These are phyloP conservation scores for Lamellibrachia columna DNA, from an alignment of 2,888 invertebrate species.

Conservation along the genomic window DNA sequence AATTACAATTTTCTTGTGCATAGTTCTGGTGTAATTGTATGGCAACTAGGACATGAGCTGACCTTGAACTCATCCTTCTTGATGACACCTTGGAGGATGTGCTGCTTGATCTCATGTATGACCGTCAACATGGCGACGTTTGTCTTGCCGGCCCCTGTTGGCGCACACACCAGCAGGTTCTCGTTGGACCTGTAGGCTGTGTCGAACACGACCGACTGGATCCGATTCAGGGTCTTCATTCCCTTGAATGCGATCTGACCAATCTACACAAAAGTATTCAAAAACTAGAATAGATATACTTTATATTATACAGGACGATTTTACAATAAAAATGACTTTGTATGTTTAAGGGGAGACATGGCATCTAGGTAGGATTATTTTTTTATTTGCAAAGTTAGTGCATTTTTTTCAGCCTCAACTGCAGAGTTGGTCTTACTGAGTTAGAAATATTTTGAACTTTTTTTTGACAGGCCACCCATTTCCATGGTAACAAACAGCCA, in stretches of 20 bases:
- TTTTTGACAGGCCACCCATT: too few relatives aligned
- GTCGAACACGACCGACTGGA: slow-evolving; percentile 95
- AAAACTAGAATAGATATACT: too few relatives aligned
- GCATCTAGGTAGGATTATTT: not conserved
- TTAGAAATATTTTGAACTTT: too few relatives aligned
- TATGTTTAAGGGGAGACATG: not conserved
- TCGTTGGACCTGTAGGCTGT: slow-evolving; percentile 96
- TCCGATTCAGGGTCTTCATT: slow-evolving; percentile 86
- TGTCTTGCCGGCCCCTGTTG: slow-evolving; percentile 95
- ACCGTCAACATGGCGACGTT: slow-evolving; percentile 95
- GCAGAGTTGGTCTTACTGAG: too few relatives aligned
- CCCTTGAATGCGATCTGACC: slow-evolving; percentile 90
- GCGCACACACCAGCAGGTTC: slow-evolving; percentile 96
- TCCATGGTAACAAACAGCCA: too few relatives aligned
- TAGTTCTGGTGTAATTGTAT: too few relatives aligned
- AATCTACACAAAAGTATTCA: slow-evolving; percentile 69
- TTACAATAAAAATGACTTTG: too few relatives aligned
- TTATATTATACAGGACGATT: too few relatives aligned
- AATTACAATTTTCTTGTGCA: too few relatives aligned
- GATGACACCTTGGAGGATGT: slow-evolving; percentile 78
- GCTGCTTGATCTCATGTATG: slow-evolving; percentile 87
- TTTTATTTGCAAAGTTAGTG: too few relatives aligned
- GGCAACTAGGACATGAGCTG: not conserved
- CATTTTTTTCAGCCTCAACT: too few relatives aligned
- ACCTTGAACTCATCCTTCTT: slow-evolving; percentile 93